phyloP scores from a whole-genome alignment of 2,888 invertebrate species.

The Polia nebulosa region DNA sequence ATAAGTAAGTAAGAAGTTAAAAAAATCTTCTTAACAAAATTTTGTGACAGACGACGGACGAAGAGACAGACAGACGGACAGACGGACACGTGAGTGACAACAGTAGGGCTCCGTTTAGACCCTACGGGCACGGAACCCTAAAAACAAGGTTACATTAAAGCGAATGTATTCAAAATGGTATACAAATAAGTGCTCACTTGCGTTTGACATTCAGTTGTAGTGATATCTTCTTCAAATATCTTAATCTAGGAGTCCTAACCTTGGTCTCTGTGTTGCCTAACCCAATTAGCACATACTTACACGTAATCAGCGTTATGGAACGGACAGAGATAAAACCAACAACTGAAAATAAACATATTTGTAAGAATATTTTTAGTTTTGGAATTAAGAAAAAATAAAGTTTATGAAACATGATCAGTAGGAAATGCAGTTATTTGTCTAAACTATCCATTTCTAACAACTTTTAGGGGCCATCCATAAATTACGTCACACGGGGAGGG shows the following conservation, averaged over 20 bases:
- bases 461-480: no score
- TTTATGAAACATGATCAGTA: no score
- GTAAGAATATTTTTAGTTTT: neutral
- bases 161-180: neutral
- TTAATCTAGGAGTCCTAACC: slow-evolving; percentile 47
- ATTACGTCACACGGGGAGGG: no score
- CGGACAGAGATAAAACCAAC: neutral
- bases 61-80: no score
- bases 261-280: slow-evolving; percentile 19
- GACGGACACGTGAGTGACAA: no score
- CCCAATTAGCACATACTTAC: slow-evolving; percentile 9
- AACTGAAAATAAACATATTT: neutral
- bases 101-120: no score
- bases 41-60: no score
- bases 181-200: slow-evolving; percentile 7
- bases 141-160: neutral
- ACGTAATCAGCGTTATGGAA: slow-evolving; percentile 19
- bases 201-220: slow-evolving; percentile 15
- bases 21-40: no score
- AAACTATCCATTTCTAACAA: no score
- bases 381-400: no score
- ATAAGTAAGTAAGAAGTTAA: no score
- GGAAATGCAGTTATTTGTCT: no score
- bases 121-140: neutral
- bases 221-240: slow-evolving; percentile 46